Base-by-base conservation (phyloP, 2,888 invertebrate species). In the Cyclophora punctaria region DNA sequence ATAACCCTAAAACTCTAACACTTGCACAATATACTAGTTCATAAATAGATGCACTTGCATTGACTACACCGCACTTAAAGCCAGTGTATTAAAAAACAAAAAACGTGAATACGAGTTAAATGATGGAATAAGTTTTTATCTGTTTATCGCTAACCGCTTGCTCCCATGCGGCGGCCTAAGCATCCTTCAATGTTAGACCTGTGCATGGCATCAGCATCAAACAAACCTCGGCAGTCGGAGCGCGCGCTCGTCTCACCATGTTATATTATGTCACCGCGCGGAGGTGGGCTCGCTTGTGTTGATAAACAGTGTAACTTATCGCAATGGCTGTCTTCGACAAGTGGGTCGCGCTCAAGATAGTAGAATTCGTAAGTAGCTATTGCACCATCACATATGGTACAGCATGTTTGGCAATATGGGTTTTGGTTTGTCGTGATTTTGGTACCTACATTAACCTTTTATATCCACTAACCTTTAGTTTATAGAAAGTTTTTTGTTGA, bases 271-370 rank as follows among this genome's bases (percentile, higher is more conserved):
- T 72, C 67, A 70, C 55, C 57, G 58, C 66, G 45, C 48, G 45
- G 5, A 54, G 55, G 60, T 55, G 57, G 48, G 62, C 62, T 72
- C 67, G 64, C 58, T 48, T 46, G 51, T 59, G 64, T 50, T 61
- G 61, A 58, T 64, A 59, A 62, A 58, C 59, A 62, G 62, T 62
- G 61, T 59, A 59, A 63, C 58, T 58, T 61, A 60, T 57, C 57
- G 65, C 61, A 65, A 89, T 89, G 89, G 83, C 80, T 69, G 73
- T 86, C 42, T 89, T 84, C 69, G 89, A 89, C 78, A 89, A 89
- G 81, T 89, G 89, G 89, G 89, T 89, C 81, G 87, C 79, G 59
- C 80, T 89, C 65, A 89, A 89, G 84, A 83, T 88, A 71, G 79
- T 87, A 46, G 86, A 89, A 78, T 88, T 89, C 63, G 89, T 89